Evolutionary conservation across 1,140 invertebrate species (phyloP), one percentile per base, ranked within the genome.

Genomic region (Bombus balteatus): DNA sequence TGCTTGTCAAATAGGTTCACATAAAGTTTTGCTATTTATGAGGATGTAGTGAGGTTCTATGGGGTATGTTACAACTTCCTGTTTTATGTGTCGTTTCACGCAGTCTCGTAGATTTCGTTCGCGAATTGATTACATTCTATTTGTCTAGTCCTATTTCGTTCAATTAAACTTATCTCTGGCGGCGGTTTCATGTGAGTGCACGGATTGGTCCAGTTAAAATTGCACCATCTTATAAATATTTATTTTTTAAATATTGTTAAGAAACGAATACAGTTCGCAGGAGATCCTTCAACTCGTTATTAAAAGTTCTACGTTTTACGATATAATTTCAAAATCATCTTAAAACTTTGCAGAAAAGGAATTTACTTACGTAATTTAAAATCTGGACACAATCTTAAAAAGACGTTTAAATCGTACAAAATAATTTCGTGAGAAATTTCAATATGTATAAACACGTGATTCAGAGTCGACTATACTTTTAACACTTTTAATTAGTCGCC

Each of bases 151-250:
- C 57, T 53, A 66, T 62, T 81, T 73, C 70, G n/a, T 80, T 83
- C 79, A 74, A 77, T 89, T 88, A 88, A 88, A 32, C 34, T 75
- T 77, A 83, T 43, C 72, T 66, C 37, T 79, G 66, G n/a, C 34
- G 57, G 59, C 37, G 47, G 75, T 71, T 43, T 59, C 39, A n/a
- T 34, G 66, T 39, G 82, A 28, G 65, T 73, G 57, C 41, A 32
- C 41, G 10, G 28, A 18, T 32, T 75, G 53, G 15, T n/a, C 73
- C 73, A 37, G 1, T 15, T 59, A 76, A 53, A 53, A 74, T 41
- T 32, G 22, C 15, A n/a, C 41, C 25, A 37, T 37, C 9, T 57
- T 43, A 25, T 37, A 53, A 76, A 57, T 28, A 41, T 53, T 15
- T 57, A 39, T n/a, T 34, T 32, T 28, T 13, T 3, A 72, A 6